Evolutionary conservation across 2,888 invertebrate species (phyloP), one percentile per base, ranked within the genome.

Genomic region (Diaphora mendica): DNA sequence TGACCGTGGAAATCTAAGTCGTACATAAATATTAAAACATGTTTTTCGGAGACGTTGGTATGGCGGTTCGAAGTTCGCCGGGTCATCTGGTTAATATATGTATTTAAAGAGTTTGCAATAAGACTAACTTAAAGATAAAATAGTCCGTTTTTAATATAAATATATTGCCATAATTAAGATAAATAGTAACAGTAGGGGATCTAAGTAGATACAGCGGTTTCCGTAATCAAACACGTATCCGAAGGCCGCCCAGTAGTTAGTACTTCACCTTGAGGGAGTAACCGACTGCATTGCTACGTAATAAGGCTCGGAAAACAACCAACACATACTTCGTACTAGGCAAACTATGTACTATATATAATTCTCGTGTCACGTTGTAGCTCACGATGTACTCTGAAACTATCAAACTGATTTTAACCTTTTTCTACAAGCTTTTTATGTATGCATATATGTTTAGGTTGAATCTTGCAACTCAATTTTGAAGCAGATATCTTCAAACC

Each of bases 151-250:
- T 70, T 64, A 33, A 70, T 44, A 44, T 42, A 48, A 64, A 48
- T 64, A 64, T 51, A 3, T 33, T 59, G 23, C 44, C 30, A 64
- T 64, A 48, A 69, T 33, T 44, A 35, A 59, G 35, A 62, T 59
- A 67, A 8, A 64, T 42, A 20, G 39, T 33, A 33, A 33, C 33
- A 33, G 33, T 33, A 33, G 23, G 44, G 15, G 26, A 48, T 62
- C 65, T 73, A 65, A 69, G 68, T 42, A 65, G 35, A 42, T 51
- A 26, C 51, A 26, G 71, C 33, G 17, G 30, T 71, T 74, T 74
- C 71, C 71, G 74, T 71, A 71, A 74, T 65, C 68, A 71, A 71
- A 74, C 44, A 55, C 68, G 68, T 30, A 2, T 4, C 9, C 51
- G 64, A 44, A 71, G 74, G 74, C 7, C 64, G 65, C 39, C 74